A percentile compares a stretch with the other conserved stretches of the same genome.
Conservation (phyloP, 1,140 invertebrate genomes). For the Grapholita molesta region DNA sequence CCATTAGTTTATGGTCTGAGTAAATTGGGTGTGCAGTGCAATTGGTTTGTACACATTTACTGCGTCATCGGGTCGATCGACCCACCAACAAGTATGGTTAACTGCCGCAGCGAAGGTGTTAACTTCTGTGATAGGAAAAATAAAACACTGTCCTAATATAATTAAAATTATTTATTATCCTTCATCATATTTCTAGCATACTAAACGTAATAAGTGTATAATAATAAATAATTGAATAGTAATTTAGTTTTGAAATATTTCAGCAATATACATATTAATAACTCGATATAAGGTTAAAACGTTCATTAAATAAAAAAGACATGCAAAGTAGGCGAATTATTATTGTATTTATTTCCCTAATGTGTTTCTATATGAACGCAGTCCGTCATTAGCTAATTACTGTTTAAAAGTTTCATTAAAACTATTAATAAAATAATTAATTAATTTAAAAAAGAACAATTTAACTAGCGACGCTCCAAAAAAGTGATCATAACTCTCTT, state of each 20-base stretch:
- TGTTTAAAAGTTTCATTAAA: constrained; percentile 26
- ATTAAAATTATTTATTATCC: constrained; percentile 81
- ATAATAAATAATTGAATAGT: constrained; percentile 79
- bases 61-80: no score
- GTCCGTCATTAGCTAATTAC: constrained; percentile 50
- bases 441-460: constrained; percentile 33
- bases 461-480: constrained; percentile 61
- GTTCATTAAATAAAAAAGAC: constrained; percentile 68
- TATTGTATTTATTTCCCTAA: constrained; percentile 72
- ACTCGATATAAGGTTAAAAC: constrained; percentile 65
- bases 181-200: constrained; percentile 80
- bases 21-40: no score
- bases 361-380: constrained; percentile 47
- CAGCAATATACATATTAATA: constrained; percentile 74
- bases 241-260: constrained; percentile 76
- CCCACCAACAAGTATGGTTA: no score
- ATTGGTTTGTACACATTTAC: no score
- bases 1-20: no score
- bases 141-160: constrained; percentile 75
- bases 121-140: constrained; percentile 29
- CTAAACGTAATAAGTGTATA: constrained; percentile 80
- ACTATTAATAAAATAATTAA: constrained; percentile 26
- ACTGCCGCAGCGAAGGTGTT: no score
- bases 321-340: constrained; percentile 74
- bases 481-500: constrained; percentile 62